Conservation (phyloP, 2,888 invertebrate species). For the Cetonia aurata region DNA sequence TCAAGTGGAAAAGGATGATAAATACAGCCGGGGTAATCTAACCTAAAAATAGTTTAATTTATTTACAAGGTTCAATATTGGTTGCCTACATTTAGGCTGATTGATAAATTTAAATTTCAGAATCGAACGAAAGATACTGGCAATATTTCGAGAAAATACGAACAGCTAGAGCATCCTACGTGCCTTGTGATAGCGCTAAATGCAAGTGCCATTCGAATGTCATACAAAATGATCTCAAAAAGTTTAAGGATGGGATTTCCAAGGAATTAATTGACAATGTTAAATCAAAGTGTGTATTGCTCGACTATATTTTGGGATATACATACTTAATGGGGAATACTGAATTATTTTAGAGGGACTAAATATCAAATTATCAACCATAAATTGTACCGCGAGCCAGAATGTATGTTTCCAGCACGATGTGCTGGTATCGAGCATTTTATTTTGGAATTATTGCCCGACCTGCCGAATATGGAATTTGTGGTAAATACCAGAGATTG, state of each 20-base stretch:
- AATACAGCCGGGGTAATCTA: constrained; percentile 61
- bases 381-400: constrained; percentile 82
- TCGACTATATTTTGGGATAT: constrained; percentile 13
- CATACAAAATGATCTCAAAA: constrained; percentile 77
- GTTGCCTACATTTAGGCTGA: constrained; percentile 39
- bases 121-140: constrained; percentile 66
- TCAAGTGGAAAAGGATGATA: constrained; percentile 54
- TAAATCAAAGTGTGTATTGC: constrained; percentile 61
- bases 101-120: constrained; percentile 58
- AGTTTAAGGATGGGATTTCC: constrained; percentile 81
- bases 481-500: constrained; percentile 92
- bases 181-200: constrained; percentile 70
- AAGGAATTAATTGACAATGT: constrained; percentile 74
- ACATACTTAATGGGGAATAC: not conserved
- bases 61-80: constrained; percentile 20
- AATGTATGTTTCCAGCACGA: constrained; percentile 93
- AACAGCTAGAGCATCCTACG: constrained; percentile 68
- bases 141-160: constrained; percentile 67
- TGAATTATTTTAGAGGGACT: constrained; percentile 71
- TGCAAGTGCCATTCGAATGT: constrained; percentile 76
- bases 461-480: constrained; percentile 86
- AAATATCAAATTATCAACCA: constrained; percentile 88
- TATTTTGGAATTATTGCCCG: constrained; percentile 75
- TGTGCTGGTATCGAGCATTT: constrained; percentile 94
- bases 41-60: constrained; percentile 34